Evolutionary conservation across 2,797 vertebrate species (phyloP).

Genomic region (Lemur catta): DNA sequence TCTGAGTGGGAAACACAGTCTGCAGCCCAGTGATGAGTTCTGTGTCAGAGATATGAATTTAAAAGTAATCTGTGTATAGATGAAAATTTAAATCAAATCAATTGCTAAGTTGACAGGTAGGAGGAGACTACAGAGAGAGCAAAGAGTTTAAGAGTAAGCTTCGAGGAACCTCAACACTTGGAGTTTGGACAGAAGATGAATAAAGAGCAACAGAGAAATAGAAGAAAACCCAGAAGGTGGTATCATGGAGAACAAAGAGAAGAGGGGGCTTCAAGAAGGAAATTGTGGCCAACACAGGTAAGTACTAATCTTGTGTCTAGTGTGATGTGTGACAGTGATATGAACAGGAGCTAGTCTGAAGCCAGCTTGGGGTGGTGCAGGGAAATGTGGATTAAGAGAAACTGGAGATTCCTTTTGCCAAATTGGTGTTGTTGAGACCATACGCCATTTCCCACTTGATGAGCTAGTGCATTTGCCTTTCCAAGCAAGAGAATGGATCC

Average conservation of each 20-base stretch:
- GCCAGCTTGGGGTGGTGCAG: not conserved
- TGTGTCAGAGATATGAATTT: not conserved
- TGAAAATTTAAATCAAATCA: not conserved
- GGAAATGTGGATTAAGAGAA: not conserved
- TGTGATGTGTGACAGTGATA: rapidly evolving
- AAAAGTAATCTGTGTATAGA: not conserved
- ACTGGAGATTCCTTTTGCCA: not conserved
- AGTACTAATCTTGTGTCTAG: not conserved
- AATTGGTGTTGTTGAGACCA: rapidly evolving
- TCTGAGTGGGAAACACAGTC: not conserved
- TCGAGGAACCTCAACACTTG: not conserved
- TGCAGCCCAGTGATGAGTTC: not conserved
- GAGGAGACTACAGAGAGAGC: not conserved
- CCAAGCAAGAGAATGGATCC: not conserved
- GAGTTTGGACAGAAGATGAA: not conserved
- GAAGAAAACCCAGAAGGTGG: not conserved
- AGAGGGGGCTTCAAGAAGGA: not conserved
- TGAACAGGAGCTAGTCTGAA: not conserved
- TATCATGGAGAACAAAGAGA: not conserved
- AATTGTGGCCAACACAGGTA: not conserved
- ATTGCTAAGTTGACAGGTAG: not conserved
- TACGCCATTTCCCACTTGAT: rapidly evolving
- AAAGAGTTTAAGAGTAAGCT: not conserved
- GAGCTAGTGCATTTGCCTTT: not conserved
- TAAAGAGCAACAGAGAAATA: not conserved